A percentile compares a stretch with the other conserved stretches of the same genome.
These are phyloP conservation scores for Steatornis caripensis DNA, from an alignment of 2,113 vertebrate species.

Conservation along the genomic window DNA sequence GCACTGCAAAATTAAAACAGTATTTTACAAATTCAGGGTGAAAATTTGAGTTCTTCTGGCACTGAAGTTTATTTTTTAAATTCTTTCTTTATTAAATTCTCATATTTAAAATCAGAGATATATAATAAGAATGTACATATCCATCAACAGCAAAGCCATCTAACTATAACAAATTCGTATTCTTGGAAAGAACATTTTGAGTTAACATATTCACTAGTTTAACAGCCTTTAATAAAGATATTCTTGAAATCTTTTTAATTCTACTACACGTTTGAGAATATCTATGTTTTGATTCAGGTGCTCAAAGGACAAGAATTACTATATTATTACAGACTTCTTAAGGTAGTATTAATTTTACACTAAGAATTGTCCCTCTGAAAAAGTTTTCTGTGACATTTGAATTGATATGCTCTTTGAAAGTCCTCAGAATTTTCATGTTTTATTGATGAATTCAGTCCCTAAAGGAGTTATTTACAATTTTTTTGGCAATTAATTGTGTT, in stretches of 20 bases:
- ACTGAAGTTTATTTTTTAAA: not conserved
- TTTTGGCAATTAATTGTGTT: constrained; percentile 32
- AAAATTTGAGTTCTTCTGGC: not conserved
- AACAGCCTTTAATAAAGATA: not conserved
- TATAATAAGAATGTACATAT: not conserved
- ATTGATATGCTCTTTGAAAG: not conserved
- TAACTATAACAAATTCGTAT: not conserved
- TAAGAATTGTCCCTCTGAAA: not conserved
- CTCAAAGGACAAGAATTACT: not conserved
- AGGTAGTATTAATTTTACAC: not conserved
- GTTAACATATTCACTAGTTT: not conserved
- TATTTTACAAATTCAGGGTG: not conserved
- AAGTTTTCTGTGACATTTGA: not conserved
- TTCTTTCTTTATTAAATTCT: not conserved
- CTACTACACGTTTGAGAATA: not conserved
- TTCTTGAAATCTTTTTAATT: not conserved
- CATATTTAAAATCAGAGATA: not conserved
- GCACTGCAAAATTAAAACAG: not conserved
- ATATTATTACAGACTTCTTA: not conserved
- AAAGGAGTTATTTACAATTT: not conserved
- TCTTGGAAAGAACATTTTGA: not conserved
- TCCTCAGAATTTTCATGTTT: not conserved
- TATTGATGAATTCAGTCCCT: not conserved
- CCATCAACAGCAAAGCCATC: not conserved
- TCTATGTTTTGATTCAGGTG: not conserved